A percentile compares a stretch with the other conserved stretches of the same genome.
Conservation (phyloP, 2,888 invertebrate genomes). For the Dysmachus trigonus region DNA sequence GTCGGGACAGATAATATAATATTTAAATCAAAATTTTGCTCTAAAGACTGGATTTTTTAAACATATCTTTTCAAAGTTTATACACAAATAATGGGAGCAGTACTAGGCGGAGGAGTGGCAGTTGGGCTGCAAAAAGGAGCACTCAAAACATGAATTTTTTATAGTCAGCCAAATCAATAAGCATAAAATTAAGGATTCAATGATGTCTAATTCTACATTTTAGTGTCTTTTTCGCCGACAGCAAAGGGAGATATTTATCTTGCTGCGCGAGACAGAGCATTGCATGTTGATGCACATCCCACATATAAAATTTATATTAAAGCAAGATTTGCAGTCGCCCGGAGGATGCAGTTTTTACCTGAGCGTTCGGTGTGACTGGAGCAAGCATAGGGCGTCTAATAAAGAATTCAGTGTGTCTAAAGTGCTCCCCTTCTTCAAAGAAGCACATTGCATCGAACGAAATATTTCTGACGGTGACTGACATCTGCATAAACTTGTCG, state of each 20-base stretch:
- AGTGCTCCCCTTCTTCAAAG: conserved; percentile 1
- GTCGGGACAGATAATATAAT: conserved; percentile 14
- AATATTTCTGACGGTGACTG: conserved; percentile 12
- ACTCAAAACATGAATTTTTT: conserved; percentile 34
- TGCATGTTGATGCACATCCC: not conserved
- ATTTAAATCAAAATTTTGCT: conserved; percentile 20
- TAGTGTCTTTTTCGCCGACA: not conserved
- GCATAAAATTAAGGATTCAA: conserved; percentile 9
- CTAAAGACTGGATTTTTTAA: not conserved
- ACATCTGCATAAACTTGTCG: conserved; percentile 21
- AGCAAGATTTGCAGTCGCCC: conserved; percentile 1
- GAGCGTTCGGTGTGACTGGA: not conserved
- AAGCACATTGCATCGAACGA: conserved; percentile 8
- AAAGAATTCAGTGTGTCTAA: conserved; percentile 20
- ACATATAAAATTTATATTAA: conserved; percentile 33
- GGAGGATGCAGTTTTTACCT: conserved; percentile 10
- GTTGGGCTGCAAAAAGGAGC: not conserved
- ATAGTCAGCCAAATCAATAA: conserved; percentile 38
- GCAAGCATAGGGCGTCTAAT: not conserved
- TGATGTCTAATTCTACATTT: conserved; percentile 22
- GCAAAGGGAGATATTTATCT: too few species aligned
- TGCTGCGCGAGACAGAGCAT: not conserved
- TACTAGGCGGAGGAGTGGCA: not conserved
- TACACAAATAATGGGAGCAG: not conserved
- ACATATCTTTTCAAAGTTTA: not conserved